phyloP scores from a whole-genome alignment of 2,797 vertebrate species.

The Peromyscus eremicus region DNA sequence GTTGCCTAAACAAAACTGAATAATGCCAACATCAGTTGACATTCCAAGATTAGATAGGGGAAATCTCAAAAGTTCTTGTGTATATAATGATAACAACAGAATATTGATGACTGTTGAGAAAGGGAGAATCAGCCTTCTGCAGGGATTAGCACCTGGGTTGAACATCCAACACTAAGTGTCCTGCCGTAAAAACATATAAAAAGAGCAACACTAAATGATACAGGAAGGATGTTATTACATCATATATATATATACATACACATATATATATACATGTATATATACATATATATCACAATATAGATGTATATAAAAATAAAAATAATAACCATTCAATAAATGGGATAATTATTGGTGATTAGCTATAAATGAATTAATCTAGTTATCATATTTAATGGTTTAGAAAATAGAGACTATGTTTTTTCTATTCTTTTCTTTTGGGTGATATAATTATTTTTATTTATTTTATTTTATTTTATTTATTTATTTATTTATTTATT shows the following conservation, averaged over 20 bases:
- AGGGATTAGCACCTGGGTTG: neutral
- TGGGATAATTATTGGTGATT: neutral
- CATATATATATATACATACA: neutral
- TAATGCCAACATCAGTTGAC: neutral
- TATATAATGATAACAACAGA: neutral
- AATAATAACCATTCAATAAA: neutral
- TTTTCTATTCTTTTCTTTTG: neutral
- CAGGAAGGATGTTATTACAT: neutral
- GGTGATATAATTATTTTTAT: neutral
- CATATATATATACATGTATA: too few species aligned
- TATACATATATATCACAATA: neutral
- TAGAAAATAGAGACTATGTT: neutral
- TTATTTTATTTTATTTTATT: too few species aligned
- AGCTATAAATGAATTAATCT: neutral
- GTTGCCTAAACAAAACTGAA: neutral
- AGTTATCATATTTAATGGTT: neutral
- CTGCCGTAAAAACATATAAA: neutral
- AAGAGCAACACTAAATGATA: too few species aligned
- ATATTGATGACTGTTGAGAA: neutral
- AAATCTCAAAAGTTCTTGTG: neutral
- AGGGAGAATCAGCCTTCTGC: neutral
- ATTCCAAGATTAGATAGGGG: too few species aligned
- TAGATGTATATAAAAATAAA: neutral
- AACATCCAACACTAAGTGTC: too few species aligned
- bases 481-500: too few species aligned